Evolutionary conservation across 2,113 vertebrate genomes (phyloP), one percentile per base, ranked within the genome.

Genomic region (Rynchops niger): DNA sequence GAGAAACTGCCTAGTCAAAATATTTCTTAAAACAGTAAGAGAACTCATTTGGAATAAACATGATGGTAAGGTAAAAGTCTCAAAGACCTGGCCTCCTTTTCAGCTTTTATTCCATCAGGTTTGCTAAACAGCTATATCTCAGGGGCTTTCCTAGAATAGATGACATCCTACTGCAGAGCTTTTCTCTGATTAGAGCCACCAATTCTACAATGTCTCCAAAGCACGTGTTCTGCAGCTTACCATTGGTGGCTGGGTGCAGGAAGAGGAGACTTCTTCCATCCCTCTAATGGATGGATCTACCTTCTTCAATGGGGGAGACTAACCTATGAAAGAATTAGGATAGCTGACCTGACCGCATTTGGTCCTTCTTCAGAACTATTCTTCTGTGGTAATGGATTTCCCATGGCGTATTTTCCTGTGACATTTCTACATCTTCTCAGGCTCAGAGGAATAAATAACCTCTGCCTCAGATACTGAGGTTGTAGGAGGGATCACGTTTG

Each of bases 231-330:
- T 53, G 42, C 76, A 81, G 55, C 43, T 66, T 66, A 70, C 29
- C 1, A 0, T 12, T 61, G 6, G 16, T 83, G 55, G 19, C 16
- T 62, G 15, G 7, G 9, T 61, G 36, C 0, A 4, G 16, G 30
- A 76, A 82, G 8, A 45, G 13, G 9, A 12, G 18, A 36, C 49
- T 42, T 58, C 36, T 62, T 70, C 30, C 26, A 38, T 9, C 9
- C 9, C 29, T 71, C 38, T 59, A 26, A 19, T 55, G 20, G 36
- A 45, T 27, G 29, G 8, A n/a, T 47, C 23, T 76, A 8, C 29
- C 14, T 73, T 82, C 77, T 43, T 50, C 8, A n/a, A 1, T 14
- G 29, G 3, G 1, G 4, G 11, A 47, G 15, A 21, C 15, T 71
- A 63, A 55, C 8, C 8, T 71, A 5, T 17, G 16, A 71, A 77